Evolutionary conservation across 2,888 invertebrate species (phyloP), one percentile per base, ranked within the genome.

Genomic region (Drosophila kambysellisi): DNA sequence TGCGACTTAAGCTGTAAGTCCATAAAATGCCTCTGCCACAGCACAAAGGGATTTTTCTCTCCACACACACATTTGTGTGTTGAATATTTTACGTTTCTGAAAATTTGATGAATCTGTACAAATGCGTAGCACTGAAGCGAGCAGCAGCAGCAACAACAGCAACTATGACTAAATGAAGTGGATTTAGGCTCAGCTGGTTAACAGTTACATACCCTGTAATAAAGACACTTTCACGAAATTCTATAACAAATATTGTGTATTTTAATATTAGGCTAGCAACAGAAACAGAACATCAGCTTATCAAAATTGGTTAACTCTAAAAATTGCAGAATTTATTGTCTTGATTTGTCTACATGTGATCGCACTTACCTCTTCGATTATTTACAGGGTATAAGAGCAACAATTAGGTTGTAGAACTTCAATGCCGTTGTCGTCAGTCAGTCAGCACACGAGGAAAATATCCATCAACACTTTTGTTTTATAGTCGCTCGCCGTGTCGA

Each of bases 391-490:
- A 81, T 76, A 35, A 37, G 17, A 57, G 48, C 11, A 65, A 37
- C 66, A 77, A 20, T 68, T 56, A 56, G 5, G 37, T 5, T 7
- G 5, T 52, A 65, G 70, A 72, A 89, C 83, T 83, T 83, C 79
- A 81, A 64, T 73, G 76, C 71, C 78, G 73, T 83, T 84, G 82
- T 89, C 87, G 79, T 89, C 86, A 75, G 82, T 80, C 79, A 75
- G 78, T 79, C 81, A 79, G 79, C 77, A 73, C 90, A 90, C 79
- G 68, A 89, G 89, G 91, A 90, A 89, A 90, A 85, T 90, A 79
- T 90, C 89, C 89, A 85, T 90, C 89, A 90, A 91, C 89, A 89
- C 90, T 90, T 83, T 82, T 88, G 81, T 88, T 90, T 88, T 90
- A 89, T 79, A 74, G 90, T 57, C 74, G 64, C 73, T 78, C 63